Conservation (phyloP, 2,888 invertebrate species). For the Tetragonula carbonaria region DNA sequence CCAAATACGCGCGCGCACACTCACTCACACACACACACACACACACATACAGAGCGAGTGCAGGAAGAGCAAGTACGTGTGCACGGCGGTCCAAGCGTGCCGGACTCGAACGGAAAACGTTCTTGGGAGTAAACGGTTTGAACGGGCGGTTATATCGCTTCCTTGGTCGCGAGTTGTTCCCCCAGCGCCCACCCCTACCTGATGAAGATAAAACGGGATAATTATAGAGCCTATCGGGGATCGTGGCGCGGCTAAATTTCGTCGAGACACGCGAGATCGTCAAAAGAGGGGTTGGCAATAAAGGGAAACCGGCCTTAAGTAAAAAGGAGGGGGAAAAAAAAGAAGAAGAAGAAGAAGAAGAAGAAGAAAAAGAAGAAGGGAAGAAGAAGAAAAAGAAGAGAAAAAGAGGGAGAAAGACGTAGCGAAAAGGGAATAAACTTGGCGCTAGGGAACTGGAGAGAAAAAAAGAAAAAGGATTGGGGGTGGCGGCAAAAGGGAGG, state of each 20-base stretch:
- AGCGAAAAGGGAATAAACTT: constrained; percentile 61
- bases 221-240: constrained; percentile 82
- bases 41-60: no score
- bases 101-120: constrained; percentile 64
- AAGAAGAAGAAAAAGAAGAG: not conserved
- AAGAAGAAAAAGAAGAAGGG: not conserved
- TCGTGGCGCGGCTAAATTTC: constrained; percentile 81
- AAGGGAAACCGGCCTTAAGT: constrained; percentile 72
- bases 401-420: constrained; percentile 23
- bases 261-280: constrained; percentile 80
- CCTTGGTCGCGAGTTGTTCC: constrained; percentile 63
- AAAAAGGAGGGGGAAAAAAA: constrained; percentile 37
- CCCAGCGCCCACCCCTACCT: constrained; percentile 66
- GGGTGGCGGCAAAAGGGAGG: constrained; percentile 12
- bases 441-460: constrained; percentile 26
- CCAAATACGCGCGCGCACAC: no score
- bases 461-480: constrained; percentile 35
- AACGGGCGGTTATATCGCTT: constrained; percentile 61
- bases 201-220: constrained; percentile 83
- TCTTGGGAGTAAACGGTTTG: constrained; percentile 30
- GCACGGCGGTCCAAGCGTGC: constrained; percentile 44
- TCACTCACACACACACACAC: no score
- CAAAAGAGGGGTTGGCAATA: constrained; percentile 76
- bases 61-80: constrained; percentile 2
- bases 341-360: constrained; percentile 14